Evolutionary conservation across 2,113 vertebrate species (phyloP).

Genomic region (Phasianus colchicus): DNA sequence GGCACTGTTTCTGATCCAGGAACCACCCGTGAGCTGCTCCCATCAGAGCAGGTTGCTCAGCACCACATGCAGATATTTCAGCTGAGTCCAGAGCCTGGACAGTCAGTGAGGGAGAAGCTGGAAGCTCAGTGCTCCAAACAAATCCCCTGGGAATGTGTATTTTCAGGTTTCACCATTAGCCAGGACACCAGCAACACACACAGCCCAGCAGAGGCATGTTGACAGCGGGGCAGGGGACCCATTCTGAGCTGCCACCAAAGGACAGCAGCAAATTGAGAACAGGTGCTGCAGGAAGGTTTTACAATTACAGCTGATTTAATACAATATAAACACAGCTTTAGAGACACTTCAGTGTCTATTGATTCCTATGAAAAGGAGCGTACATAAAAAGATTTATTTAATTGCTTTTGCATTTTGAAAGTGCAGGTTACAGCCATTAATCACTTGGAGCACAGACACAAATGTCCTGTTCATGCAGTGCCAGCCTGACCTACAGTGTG

Average conservation of each 20-base stretch:
- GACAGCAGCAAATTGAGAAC: too few species aligned
- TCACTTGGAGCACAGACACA: not conserved
- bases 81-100: too few species aligned
- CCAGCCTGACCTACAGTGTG: not conserved
- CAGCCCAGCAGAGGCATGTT: not conserved
- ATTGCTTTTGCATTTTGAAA: constrained; percentile 35
- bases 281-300: not conserved
- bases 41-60: accelerated
- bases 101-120: not conserved
- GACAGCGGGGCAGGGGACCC: too few species aligned
- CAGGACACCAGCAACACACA: too few species aligned
- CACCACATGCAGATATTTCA: too few species aligned
- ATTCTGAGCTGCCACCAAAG: too few species aligned
- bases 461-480: not conserved
- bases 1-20: not conserved
- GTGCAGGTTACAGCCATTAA: constrained; percentile 1
- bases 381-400: constrained; percentile 8
- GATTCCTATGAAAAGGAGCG: constrained; percentile 4
- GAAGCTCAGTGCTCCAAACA: not conserved
- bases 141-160: not conserved
- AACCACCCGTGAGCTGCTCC: not conserved
- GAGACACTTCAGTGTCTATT: not conserved
- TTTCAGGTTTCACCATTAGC: not conserved
- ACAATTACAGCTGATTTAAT: constrained; percentile 31
- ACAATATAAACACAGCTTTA: constrained; percentile 32